Evolutionary conservation across 2,797 vertebrate genomes (phyloP), one percentile per base, ranked within the genome.

Genomic region (Propithecus deckenii): DNA sequence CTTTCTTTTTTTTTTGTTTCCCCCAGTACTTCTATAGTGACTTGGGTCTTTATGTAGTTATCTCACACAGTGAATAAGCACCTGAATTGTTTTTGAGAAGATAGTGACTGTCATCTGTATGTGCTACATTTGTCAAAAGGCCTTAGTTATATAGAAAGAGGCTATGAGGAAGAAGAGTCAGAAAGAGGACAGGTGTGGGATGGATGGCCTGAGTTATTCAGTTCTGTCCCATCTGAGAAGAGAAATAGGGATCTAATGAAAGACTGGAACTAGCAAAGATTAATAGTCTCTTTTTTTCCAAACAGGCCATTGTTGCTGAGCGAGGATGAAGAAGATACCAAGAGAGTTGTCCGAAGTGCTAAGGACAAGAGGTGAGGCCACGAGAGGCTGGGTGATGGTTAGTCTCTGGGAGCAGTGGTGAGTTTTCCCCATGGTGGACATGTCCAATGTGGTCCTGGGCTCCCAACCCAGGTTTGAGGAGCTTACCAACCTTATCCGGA

Each of bases 251-350:
- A 18, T 61, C 32, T 22, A 23, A 83, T 86, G 85, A n/a, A 94
- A 84, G 52, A 63, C 35, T 11, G 12, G 69, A 86, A 22, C n/a
- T 71, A 67, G 38, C 57, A 83, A 84, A 23, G 22, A 12, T 86
- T 71, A 81, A 83, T 65, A 38, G 57, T 69, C 13, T 93, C 50
- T 88, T 4, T 96, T 94, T 46, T 67, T 59, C 90, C n/a, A 23
- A 81, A 35, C 50, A 99, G 99, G 98, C 99, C 99, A 0, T 87
- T 99, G 96, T 97, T 99, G 95, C 98, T 99, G 55, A 99, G 99
- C 55, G 99, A 99, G 23, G 99, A 99, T 98, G 99, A 99, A 95
- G 99, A 99, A 98, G 99, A 99, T 98, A 99, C 99, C 0, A 99
- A 99, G 98, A 99, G 99, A 94, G 98, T 99, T 97, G 99, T 99